Conservation (phyloP, 2,888 invertebrate genomes). For the Parasteatoda lunata region DNA sequence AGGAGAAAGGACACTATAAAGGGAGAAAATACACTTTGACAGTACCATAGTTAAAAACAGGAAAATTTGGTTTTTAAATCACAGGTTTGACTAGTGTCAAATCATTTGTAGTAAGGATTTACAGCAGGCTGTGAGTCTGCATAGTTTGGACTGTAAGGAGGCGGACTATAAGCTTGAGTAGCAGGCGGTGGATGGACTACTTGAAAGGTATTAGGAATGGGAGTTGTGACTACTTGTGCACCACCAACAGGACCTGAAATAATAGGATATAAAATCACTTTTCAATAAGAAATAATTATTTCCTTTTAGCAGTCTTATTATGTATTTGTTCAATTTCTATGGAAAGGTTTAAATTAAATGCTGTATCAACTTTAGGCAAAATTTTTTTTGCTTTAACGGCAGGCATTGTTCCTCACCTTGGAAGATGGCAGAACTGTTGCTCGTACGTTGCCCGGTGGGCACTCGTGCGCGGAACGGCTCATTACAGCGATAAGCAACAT, state of each 20-base stretch:
- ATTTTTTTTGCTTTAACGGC: too few species aligned
- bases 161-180: constrained; percentile 21
- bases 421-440: too few species aligned
- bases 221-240: constrained; percentile 15
- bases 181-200: constrained; percentile 28
- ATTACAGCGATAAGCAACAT: too few species aligned
- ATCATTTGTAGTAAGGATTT: constrained; percentile 36
- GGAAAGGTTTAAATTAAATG: too few species aligned
- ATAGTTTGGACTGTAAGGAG: constrained; percentile 14
- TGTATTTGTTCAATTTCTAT: too few species aligned
- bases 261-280: neutral
- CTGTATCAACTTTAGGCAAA: too few species aligned
- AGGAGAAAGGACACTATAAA: neutral
- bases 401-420: too few species aligned
- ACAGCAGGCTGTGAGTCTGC: constrained; percentile 21
- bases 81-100: neutral
- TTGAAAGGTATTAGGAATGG: constrained; percentile 19
- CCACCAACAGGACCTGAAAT: constrained; percentile 40
- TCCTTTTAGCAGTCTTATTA: neutral
- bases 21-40: neutral
- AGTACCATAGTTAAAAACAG: neutral
- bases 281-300: neutral
- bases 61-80: neutral
- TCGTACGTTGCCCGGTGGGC: too few species aligned
- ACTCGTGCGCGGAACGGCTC: too few species aligned